Evolutionary conservation across 2,797 vertebrate genomes (phyloP), one percentile per base, ranked within the genome.

Genomic region (Philypnodon macrostomus): DNA sequence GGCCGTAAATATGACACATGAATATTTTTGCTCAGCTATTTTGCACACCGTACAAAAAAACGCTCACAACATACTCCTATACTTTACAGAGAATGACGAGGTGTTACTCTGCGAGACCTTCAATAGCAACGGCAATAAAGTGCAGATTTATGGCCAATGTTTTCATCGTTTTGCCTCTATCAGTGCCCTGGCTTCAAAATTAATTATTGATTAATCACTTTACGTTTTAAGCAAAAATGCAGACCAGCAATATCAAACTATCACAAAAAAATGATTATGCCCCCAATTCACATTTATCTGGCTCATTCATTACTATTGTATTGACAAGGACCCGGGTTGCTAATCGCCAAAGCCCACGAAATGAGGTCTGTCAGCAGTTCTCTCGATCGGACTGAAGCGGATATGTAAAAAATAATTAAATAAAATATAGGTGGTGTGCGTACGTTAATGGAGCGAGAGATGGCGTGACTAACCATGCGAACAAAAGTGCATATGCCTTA

Each of bases 121-220:
- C 88, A 84, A 87, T 86, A 78, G 77, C 39, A 50, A 48, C 53
- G 36, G 83, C 85, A 87, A 88, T 89, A 89, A 89, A 90, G 83
- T 55, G 71, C 68, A 85, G 84, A 91, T 91, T 91, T 90, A 91
- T 90, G 81, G 83, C 79, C 73, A 90, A 88, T 87, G 85, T 87
- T 91, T 86, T 84, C 84, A 86, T 83, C 77, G 68, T 74, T 87
- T 87, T 57, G 79, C 85, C 85, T 89, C 83, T 75, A 84, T 89
- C 89, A 76, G 83, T 81, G 76, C 77, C 67, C 77, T 73, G 24
- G 87, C 78, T 87, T 89, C 82, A 90, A 90, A 87, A 91, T 91
- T 90, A 91, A 91, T 90, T 91, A 91, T 91, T 90, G 90, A 91
- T 91, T 89, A 89, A 90, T 90, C 87, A 81, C 89, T 90, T 84